These are phyloP conservation scores for Scylla paramamosain DNA, from an alignment of 1,140 invertebrate genomes.

Conservation along the genomic window DNA sequence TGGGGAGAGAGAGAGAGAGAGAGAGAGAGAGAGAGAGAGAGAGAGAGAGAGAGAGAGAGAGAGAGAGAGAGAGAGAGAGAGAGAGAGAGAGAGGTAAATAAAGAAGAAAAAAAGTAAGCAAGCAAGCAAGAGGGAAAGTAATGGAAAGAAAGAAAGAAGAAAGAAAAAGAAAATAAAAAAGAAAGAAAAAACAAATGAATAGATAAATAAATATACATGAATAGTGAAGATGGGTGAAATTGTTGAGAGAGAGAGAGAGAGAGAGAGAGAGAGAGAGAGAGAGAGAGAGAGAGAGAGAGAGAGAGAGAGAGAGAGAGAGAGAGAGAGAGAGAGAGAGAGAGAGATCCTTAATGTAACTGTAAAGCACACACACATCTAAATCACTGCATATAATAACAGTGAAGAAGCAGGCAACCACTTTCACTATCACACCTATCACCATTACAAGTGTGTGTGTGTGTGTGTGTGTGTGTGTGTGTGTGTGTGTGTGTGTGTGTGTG, in stretches of 20 bases:
- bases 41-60: conserved; percentile 25
- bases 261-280: conserved; percentile 25
- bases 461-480: too few species aligned
- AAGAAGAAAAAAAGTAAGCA: background rate
- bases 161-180: background rate
- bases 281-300: conserved; percentile 40
- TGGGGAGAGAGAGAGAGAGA: conserved; percentile 18
- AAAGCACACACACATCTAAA: too few species aligned
- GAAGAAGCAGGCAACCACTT: too few species aligned
- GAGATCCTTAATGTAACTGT: background rate
- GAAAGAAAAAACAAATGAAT: background rate
- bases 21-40: conserved; percentile 33
- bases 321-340: background rate
- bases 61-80: conserved; percentile 36
- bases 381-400: background rate
- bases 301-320: conserved; percentile 46
- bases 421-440: too few species aligned
- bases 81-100: background rate
- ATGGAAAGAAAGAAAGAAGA: conserved; percentile 21
- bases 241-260: conserved; percentile 27
- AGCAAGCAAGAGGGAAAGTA: background rate
- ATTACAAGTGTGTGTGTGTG: too few species aligned
- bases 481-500: too few species aligned
- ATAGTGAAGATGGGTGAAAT: too few species aligned
- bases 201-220: background rate